A percentile compares a stretch with the other conserved stretches of the same genome.
phyloP scores from a whole-genome alignment of 2,113 vertebrate species.

The Ammodytes dubius region DNA sequence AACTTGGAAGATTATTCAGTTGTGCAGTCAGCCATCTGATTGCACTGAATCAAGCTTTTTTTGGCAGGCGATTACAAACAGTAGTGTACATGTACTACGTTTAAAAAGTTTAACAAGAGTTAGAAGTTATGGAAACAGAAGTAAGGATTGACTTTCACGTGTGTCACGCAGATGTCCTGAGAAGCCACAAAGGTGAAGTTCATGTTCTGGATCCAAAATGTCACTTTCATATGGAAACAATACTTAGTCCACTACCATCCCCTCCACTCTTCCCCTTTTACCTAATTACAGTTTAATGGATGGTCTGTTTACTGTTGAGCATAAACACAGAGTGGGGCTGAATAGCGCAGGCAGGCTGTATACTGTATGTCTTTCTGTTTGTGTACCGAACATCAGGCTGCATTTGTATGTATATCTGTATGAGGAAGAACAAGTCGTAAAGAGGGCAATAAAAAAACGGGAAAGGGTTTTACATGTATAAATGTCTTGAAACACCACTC shows the following conservation, averaged over 20 bases:
- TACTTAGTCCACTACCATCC: slow-evolving; percentile 30
- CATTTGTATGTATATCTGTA: slow-evolving; percentile 6
- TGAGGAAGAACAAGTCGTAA: slow-evolving; percentile 3
- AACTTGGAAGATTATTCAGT: no score
- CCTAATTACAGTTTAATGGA: slow-evolving; percentile 60
- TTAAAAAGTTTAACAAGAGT: neutral
- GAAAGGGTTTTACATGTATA: neutral
- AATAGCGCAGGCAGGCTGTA: slow-evolving; percentile 9
- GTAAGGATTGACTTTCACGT: slow-evolving; percentile 28
- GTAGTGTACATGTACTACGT: neutral
- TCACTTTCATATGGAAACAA: slow-evolving; percentile 77
- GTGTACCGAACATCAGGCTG: slow-evolving; percentile 6
- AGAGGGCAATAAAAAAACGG: neutral
- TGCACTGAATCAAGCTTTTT: no score
- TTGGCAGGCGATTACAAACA: no score
- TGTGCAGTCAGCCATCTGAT: no score
- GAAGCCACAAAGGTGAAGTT: slow-evolving; percentile 48
- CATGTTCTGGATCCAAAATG: slow-evolving; percentile 39
- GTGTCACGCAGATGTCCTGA: slow-evolving; percentile 37
- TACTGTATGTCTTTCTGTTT: neutral
- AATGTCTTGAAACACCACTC: neutral
- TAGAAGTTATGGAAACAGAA: neutral
- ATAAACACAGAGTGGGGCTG: slow-evolving; percentile 60
- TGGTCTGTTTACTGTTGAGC: slow-evolving; percentile 55
- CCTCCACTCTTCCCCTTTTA: slow-evolving; percentile 39